Percentiles rank a stretch among this genome's conserved stretches.
Conservation (phyloP, 2,113 vertebrate genomes). For the Poicephalus meyeri region DNA sequence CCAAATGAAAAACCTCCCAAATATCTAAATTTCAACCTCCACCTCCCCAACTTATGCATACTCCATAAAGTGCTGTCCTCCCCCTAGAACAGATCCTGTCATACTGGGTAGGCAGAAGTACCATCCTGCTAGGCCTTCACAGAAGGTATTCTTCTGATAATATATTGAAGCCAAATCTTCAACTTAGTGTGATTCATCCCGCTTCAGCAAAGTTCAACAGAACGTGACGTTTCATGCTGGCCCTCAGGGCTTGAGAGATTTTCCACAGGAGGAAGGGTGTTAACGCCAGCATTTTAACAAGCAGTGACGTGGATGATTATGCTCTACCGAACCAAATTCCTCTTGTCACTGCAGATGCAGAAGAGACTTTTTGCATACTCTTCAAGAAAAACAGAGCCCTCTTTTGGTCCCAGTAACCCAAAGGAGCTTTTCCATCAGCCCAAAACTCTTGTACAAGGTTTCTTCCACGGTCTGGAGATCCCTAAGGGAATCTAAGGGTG, state of each 20-base stretch:
- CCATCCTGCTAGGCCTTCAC: background rate
- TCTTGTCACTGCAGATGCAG: constrained; percentile 15
- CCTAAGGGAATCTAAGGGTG: background rate
- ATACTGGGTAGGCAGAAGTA: background rate
- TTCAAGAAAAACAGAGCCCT: background rate
- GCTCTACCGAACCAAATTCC: constrained; percentile 18
- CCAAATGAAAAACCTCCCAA: background rate
- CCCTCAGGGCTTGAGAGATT: constrained; percentile 31
- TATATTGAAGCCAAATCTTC: background rate
- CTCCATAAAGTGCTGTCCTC: background rate
- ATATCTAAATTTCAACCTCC: background rate
- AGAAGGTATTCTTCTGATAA: background rate
- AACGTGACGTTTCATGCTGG: background rate
- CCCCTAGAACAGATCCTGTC: background rate
- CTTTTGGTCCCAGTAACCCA: background rate
- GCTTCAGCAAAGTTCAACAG: background rate
- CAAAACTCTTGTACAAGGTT: background rate
- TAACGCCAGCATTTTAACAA: constrained; percentile 42
- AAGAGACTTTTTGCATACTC: background rate
- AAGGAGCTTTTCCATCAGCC: background rate
- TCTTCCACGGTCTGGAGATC: background rate
- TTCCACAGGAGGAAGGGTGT: constrained; percentile 67
- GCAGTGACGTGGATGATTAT: background rate
- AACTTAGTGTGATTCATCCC: background rate
- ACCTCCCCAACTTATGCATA: accelerated